Conservation (phyloP, 2,888 invertebrate species). For the Heliconius aoede region DNA sequence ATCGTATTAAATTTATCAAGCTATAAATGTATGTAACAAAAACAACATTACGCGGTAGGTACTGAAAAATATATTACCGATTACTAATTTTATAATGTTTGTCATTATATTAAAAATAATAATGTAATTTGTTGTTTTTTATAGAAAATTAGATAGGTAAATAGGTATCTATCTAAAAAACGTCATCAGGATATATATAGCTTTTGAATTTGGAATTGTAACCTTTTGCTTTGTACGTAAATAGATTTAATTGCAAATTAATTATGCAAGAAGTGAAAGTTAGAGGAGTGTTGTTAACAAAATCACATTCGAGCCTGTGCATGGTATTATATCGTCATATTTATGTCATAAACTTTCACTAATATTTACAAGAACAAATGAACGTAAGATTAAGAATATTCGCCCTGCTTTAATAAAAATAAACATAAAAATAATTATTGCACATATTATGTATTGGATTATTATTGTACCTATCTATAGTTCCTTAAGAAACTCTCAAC, state of each 20-base stretch:
- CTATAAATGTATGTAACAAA: background rate
- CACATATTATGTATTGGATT: no score
- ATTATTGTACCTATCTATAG: no score
- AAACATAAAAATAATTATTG: background rate
- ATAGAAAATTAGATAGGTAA: background rate
- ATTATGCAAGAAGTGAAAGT: conserved; percentile 10
- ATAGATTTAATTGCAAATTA: conserved; percentile 3
- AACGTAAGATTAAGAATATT: background rate
- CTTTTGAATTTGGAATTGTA: background rate
- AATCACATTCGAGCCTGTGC: background rate
- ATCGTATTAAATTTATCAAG: conserved; percentile 10
- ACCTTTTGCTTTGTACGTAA: background rate
- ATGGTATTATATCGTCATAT: background rate
- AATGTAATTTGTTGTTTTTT: background rate
- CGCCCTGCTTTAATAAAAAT: background rate
- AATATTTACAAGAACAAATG: no score
- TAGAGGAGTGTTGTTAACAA: background rate
- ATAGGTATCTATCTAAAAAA: no score
- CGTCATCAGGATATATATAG: no score
- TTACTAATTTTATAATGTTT: background rate
- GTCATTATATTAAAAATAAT: background rate
- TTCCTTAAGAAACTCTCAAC: background rate
- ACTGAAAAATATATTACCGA: background rate
- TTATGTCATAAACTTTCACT: conserved; percentile 5
- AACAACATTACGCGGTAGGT: background rate